A percentile compares a stretch with the other conserved stretches of the same genome.
These are phyloP conservation scores for Chiloscyllium plagiosum DNA, from an alignment of 2,113 vertebrate genomes.

Conservation along the genomic window DNA sequence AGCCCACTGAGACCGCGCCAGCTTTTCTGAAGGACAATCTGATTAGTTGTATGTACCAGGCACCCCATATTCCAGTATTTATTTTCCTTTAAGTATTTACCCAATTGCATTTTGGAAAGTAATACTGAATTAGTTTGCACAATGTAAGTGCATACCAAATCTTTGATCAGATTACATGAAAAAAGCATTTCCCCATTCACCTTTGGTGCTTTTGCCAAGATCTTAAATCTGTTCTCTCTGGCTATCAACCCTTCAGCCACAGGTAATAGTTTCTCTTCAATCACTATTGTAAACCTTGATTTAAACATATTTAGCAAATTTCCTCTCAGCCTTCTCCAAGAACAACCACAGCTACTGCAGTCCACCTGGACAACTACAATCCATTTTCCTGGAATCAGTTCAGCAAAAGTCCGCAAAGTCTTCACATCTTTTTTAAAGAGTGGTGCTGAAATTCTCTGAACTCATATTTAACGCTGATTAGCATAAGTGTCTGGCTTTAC, in stretches of 20 bases:
- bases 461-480: neutral
- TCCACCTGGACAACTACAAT: neutral
- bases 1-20: no score
- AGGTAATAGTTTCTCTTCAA: neutral
- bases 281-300: neutral
- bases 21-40: no score
- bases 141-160: neutral
- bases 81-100: no score
- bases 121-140: neutral
- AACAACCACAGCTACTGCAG: neutral
- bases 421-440: no score
- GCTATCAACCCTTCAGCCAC: neutral
- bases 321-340: neutral
- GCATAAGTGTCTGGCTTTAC: neutral
- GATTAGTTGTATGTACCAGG: no score
- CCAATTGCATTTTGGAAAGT: no score
- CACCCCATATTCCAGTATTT: no score
- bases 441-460: neutral
- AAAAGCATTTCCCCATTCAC: neutral
- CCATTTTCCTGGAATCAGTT: neutral
- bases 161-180: neutral
- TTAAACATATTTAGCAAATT: neutral
- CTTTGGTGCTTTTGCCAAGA: neutral
- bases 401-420: neutral
- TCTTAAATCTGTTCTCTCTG: neutral